phyloP scores from a whole-genome alignment of 2,797 vertebrate species.

The Enteromius trimaculatus region DNA sequence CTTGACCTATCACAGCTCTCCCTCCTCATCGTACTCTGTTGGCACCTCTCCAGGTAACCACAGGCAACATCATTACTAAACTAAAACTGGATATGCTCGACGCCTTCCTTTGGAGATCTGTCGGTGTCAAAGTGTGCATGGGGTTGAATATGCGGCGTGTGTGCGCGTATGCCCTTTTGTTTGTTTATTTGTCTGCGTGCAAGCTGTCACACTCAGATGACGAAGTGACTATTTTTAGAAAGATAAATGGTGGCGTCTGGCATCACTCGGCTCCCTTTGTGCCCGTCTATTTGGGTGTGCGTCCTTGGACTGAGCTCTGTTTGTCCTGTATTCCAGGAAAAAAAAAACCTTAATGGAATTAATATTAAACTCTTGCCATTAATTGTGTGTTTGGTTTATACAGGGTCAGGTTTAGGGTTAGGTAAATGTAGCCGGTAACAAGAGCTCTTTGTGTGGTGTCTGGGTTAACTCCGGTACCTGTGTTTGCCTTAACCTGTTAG shows the following conservation, averaged over 20 bases:
- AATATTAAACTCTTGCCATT: constrained; percentile 44
- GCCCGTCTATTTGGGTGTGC: constrained; percentile 37
- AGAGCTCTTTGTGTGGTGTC: constrained; percentile 38
- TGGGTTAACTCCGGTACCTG: constrained; percentile 40
- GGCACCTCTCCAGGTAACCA: constrained; percentile 88
- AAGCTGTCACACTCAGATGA: constrained; percentile 51
- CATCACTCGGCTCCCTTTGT: constrained; percentile 26
- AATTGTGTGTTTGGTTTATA: constrained; percentile 31
- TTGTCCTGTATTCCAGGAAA: constrained; percentile 5
- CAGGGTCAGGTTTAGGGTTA: constrained; percentile 34
- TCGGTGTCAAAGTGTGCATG: background rate
- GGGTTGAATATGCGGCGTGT: constrained; percentile 1
- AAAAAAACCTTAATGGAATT: background rate
- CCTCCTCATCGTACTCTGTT: constrained; percentile 85
- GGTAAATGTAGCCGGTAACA: constrained; percentile 48
- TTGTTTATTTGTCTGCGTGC: constrained; percentile 38
- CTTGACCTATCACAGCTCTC: constrained; percentile 89
- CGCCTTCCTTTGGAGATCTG: background rate
- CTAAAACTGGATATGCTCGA: constrained; percentile 1
- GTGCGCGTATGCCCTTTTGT: background rate
- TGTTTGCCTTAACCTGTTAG: constrained; percentile 60
- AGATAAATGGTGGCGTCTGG: constrained; percentile 34
- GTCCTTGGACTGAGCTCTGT: constrained; percentile 21
- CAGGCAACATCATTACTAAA: constrained; percentile 20
- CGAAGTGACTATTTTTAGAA: constrained; percentile 61